A percentile compares a stretch with the other conserved stretches of the same genome.
Conservation (phyloP, 1,140 invertebrate genomes). For the Phymorhynchus buccinoides region DNA sequence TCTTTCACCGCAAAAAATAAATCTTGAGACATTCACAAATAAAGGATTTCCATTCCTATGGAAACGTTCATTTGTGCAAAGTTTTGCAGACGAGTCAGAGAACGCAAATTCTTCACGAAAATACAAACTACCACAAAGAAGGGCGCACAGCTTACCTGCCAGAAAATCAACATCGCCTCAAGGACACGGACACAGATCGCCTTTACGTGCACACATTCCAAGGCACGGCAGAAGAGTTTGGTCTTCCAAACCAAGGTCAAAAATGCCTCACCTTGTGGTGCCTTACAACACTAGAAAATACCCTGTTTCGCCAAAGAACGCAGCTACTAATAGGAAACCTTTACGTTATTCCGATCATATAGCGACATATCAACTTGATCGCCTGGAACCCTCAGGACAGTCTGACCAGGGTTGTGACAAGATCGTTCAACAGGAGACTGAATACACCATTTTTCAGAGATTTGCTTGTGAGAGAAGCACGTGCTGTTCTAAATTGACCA, state of each 20-base stretch:
- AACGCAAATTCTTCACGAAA: background rate
- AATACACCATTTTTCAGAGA: background rate
- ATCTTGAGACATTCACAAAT: background rate
- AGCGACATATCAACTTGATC: background rate
- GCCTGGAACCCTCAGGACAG: background rate
- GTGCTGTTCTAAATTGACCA: background rate
- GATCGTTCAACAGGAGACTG: background rate
- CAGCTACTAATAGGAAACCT: too few relatives aligned
- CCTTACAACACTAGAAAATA: too few relatives aligned
- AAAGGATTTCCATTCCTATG: background rate
- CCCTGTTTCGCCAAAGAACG: too few relatives aligned
- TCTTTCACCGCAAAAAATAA: background rate
- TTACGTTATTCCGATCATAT: background rate
- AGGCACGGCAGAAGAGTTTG: too few relatives aligned
- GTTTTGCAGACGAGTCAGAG: too few relatives aligned
- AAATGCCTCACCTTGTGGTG: too few relatives aligned
- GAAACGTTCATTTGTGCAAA: background rate
- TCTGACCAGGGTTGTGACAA: background rate
- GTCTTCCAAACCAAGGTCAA: background rate
- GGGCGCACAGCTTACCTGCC: background rate
- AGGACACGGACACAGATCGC: background rate
- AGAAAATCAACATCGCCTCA: background rate
- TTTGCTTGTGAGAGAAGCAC: background rate
- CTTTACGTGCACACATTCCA: too few relatives aligned
- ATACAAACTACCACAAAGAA: background rate